Conservation (phyloP, 2,113 vertebrate species). For the Pituophis catenifer region DNA sequence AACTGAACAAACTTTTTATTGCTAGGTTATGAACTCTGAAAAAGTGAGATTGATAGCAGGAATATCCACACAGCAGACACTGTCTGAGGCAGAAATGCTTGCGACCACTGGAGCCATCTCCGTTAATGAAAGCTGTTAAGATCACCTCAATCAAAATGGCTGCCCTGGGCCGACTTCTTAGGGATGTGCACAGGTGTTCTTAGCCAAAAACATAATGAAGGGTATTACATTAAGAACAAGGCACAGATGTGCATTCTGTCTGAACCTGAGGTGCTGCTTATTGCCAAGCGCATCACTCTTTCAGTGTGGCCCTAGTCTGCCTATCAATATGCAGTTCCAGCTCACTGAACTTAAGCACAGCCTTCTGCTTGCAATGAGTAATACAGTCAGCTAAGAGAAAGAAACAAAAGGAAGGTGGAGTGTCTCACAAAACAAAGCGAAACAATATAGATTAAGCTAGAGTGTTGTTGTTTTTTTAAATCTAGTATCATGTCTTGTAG, state of each 20-base stretch:
- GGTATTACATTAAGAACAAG: conserved; percentile 71
- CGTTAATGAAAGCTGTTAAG: conserved; percentile 73
- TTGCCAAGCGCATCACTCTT: conserved; percentile 67
- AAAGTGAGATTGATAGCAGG: conserved; percentile 47
- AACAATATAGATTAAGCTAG: background rate
- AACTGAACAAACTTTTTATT: conserved; percentile 35
- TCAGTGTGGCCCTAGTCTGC: conserved; percentile 53
- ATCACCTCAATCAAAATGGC: conserved; percentile 67
- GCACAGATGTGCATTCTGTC: conserved; percentile 72
- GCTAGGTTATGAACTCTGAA: conserved; percentile 51
- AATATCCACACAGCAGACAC: conserved; percentile 43
- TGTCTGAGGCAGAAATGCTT: conserved; percentile 32
- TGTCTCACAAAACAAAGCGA: conserved; percentile 24
- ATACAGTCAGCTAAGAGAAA: conserved; percentile 16
- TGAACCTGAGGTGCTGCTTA: conserved; percentile 56
- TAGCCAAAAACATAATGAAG: conserved; percentile 68
- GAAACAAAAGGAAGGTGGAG: conserved; percentile 26
- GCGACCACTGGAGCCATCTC: conserved; percentile 50
- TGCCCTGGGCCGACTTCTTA: conserved; percentile 67
- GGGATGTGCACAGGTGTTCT: conserved; percentile 72
- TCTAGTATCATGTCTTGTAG: conserved; percentile 1
- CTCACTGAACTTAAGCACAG: conserved; percentile 63
- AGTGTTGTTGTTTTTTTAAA: background rate
- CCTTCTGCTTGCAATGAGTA: conserved; percentile 67
- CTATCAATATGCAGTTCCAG: conserved; percentile 66